Conservation (phyloP, 2,113 vertebrate genomes). For the Conger conger region DNA sequence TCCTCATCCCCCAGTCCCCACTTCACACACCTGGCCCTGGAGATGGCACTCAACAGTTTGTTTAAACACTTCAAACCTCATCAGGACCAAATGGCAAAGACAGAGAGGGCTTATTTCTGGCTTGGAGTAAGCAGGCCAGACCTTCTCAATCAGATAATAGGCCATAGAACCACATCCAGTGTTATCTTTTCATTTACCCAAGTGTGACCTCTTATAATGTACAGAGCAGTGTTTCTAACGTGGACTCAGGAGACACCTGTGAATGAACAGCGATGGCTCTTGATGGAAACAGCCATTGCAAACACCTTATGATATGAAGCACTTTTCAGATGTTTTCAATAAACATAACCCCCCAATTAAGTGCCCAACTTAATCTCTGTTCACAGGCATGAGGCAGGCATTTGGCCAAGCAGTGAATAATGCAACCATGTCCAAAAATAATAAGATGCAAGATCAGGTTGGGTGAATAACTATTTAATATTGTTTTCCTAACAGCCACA, state of each 20-base stretch:
- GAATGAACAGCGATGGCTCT: not conserved
- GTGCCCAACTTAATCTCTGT: not conserved
- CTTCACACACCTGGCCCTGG: not conserved
- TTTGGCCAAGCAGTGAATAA: not conserved
- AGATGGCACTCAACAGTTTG: not conserved
- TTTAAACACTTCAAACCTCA: slow-evolving; percentile 3
- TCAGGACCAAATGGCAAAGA: not conserved
- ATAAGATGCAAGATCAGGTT: not conserved
- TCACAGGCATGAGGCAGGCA: not conserved
- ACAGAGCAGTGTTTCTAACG: not conserved
- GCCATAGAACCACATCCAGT: not conserved
- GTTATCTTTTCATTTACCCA: not conserved
- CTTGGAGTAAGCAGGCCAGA: slow-evolving; percentile 10
- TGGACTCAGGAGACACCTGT: not conserved
- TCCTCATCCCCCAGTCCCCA: not conserved
- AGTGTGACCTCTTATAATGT: not conserved
- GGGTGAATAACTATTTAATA: not conserved
- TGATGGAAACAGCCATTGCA: not conserved
- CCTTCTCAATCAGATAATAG: not conserved
- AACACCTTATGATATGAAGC: not conserved
- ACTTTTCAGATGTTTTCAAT: not conserved
- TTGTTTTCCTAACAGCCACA: not conserved
- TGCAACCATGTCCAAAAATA: not conserved
- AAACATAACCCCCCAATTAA: not conserved
- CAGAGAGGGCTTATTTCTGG: not conserved